Evolutionary conservation across 1,140 invertebrate species (phyloP), one percentile per base, ranked within the genome.

Genomic region (Metaphire vulgaris): DNA sequence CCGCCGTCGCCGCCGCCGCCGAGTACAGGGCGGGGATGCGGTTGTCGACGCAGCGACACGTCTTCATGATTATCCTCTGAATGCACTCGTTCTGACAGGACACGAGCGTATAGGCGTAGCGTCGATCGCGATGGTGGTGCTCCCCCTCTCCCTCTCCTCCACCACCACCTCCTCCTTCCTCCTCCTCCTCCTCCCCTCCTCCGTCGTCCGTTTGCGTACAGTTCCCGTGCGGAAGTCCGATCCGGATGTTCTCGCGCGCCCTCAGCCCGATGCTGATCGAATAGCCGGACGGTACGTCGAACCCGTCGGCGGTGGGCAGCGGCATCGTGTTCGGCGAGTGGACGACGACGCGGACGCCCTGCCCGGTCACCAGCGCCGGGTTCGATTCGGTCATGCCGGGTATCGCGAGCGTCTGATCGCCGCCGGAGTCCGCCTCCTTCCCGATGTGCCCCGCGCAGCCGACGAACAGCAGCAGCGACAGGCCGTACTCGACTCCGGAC

Each of bases 1-100:
- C n/a, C n/a, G n/a, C n/a, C n/a, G n/a, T n/a, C n/a, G n/a, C n/a
- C 6, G 41, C 21, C 41, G 21, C 41, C 6, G 41, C 6, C 26
- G 72, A 73, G 30, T 28, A 26, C 29, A 41, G 68, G 21, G 32
- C 32, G 29, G 73, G 68, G 72, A 78, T 75, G 33, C 73, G 74
- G 67, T 71, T 78, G 33, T 78, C 77, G 1, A 78, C 33, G 69
- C 77, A 78, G 32, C 68, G 29, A 34, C 77, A 78, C 26, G 68
- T 33, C n/a, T 29, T 69, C 56, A 74, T 74, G 30, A 78, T 78
- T 31, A 34, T 69, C 30, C 33, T 33, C 74, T 78, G 77, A n/a
- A 78, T 78, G 77, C 77, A 78, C 66, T 78, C 66, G 68, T 78
- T 78, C 72, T 78, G 77, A 64, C 77, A 78, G 56, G 66, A 71